A percentile compares a stretch with the other conserved stretches of the same genome.
Conservation (phyloP, 2,113 vertebrate genomes). For the Chloropsis hardwickii region DNA sequence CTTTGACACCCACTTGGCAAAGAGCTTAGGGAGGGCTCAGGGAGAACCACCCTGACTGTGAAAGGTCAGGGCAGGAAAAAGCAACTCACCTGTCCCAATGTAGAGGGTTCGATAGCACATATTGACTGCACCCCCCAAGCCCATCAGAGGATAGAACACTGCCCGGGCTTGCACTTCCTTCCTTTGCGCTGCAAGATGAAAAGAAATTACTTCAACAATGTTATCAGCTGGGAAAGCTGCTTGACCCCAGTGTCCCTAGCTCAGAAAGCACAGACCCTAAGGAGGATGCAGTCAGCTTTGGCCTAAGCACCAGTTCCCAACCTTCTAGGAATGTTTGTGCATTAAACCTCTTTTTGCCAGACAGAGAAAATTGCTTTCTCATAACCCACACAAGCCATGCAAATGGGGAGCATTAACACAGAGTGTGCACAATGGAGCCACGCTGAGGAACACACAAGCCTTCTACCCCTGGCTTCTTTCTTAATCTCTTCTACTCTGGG, state of each 20-base stretch:
- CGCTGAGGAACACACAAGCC: neutral
- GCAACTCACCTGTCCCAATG: conserved; percentile 90
- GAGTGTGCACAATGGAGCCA: neutral
- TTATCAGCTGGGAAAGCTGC: conserved; percentile 14
- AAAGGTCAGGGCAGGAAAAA: neutral
- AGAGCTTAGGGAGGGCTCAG: neutral
- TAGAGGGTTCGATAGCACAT: conserved; percentile 98
- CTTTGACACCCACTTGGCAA: neutral
- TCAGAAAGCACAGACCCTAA: neutral
- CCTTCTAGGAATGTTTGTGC: neutral
- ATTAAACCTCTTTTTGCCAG: neutral
- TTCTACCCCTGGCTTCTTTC: neutral
- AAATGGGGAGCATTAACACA: neutral
- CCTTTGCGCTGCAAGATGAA: conserved; percentile 78
- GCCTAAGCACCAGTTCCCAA: neutral
- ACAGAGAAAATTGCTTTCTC: neutral
- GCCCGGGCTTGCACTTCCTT: conserved; percentile 92
- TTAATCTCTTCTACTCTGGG: neutral
- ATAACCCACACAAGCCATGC: neutral
- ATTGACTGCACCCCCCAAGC: conserved; percentile 85
- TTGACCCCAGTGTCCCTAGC: neutral
- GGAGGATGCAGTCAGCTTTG: neutral
- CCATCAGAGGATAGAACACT: conserved; percentile 91
- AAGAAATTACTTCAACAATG: conserved; percentile 16
- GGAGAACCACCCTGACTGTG: neutral